These are phyloP conservation scores for Dromococcyx pavoninus DNA, from an alignment of 2,797 vertebrate species.

Conservation along the genomic window DNA sequence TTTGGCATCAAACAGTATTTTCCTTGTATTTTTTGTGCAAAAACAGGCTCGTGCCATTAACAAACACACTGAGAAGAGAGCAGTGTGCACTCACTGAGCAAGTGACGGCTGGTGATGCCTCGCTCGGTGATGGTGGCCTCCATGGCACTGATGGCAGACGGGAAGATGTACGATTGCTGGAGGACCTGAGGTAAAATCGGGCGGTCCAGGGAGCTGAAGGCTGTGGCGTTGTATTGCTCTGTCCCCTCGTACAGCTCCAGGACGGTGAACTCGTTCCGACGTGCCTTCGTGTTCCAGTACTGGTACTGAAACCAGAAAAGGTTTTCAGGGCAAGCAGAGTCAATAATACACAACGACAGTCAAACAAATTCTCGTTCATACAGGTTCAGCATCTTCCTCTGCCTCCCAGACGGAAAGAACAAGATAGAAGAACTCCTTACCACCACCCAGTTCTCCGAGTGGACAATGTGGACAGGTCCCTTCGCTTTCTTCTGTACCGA, in stretches of 20 bases:
- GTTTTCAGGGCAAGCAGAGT: neutral
- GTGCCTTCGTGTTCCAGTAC: constrained; percentile 96
- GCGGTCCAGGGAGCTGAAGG: constrained; percentile 96
- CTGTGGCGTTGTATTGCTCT: constrained; percentile 95
- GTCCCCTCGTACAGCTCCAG: constrained; percentile 96
- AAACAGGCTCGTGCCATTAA: neutral
- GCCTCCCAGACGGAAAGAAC: fast-evolving
- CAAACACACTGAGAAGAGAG: neutral
- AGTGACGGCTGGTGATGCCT: constrained; percentile 96
- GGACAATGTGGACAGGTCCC: constrained; percentile 93
- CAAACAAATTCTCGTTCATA: neutral
- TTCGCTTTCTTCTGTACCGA: constrained; percentile 92
- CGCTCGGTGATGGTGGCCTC: constrained; percentile 96
- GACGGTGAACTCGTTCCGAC: constrained; percentile 92
- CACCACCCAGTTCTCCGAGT: constrained; percentile 99
- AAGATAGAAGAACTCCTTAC: constrained; percentile 74
- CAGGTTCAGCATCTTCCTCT: neutral
- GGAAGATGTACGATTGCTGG: constrained; percentile 98
- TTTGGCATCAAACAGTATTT: neutral
- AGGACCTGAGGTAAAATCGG: constrained; percentile 91
- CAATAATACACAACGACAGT: no score
- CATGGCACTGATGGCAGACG: constrained; percentile 92
- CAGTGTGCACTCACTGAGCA: constrained; percentile 83
- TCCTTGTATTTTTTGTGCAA: fast-evolving
- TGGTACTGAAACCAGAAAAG: constrained; percentile 81